These are phyloP conservation scores for Apis laboriosa DNA, from an alignment of 1,140 invertebrate genomes.

Conservation along the genomic window DNA sequence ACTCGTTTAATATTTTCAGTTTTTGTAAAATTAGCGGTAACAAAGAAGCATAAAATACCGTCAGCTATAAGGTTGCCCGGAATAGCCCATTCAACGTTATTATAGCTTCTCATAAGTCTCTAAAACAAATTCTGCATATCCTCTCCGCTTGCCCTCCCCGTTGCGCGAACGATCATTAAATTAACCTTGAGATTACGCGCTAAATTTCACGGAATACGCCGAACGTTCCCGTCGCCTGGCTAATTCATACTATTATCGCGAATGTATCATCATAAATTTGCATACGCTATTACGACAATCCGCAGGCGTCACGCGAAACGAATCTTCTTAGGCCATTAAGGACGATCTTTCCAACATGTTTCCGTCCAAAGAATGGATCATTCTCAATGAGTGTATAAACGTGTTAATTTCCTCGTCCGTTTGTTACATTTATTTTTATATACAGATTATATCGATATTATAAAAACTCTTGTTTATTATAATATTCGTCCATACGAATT, in stretches of 20 bases:
- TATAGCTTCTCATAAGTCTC: not conserved
- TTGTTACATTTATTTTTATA: not conserved
- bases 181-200: slow-evolving; percentile 43
- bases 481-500: too few relatives aligned
- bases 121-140: slow-evolving; percentile 4
- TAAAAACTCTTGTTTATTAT: too few relatives aligned
- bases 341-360: slow-evolving; percentile 5
- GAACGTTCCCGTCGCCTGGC: slow-evolving; percentile 31
- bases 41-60: not conserved
- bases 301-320: slow-evolving; percentile 51
- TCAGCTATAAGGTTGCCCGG: not conserved
- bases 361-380: not conserved
- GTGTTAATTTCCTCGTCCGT: not conserved
- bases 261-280: slow-evolving; percentile 74
- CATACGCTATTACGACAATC: slow-evolving; percentile 70
- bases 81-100: not conserved
- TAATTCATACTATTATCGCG: slow-evolving; percentile 48
- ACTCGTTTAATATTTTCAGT: too few relatives aligned
- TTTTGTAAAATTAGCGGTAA: not conserved
- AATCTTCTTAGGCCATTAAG: slow-evolving; percentile 28
- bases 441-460: too few relatives aligned
- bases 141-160: not conserved
- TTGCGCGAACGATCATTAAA: slow-evolving; percentile 19
- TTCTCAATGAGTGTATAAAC: not conserved
- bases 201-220: slow-evolving; percentile 46